phyloP scores from a whole-genome alignment of 1,140 invertebrate species.

The Trypoxylus dichotomus region DNA sequence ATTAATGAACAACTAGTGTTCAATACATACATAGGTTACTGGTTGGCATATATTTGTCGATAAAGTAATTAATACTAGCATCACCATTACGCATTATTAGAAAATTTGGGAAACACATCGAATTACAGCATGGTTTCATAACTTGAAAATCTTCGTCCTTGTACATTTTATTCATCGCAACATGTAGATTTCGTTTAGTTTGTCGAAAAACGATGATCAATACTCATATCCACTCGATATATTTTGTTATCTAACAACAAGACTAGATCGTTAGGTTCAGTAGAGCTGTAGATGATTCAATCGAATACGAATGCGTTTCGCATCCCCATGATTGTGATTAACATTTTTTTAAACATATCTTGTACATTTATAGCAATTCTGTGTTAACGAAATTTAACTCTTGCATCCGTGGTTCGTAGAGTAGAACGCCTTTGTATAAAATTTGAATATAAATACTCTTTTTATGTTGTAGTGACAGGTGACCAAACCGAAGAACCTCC shows the following conservation, averaged over 20 bases:
- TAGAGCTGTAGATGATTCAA: too few species aligned
- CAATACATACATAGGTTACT: not conserved
- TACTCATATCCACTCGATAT: not conserved
- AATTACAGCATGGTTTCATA: not conserved
- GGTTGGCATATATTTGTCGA: not conserved
- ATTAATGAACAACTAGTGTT: conserved; percentile 12
- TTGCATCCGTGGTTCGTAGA: not conserved
- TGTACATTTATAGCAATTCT: not conserved
- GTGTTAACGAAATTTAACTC: not conserved
- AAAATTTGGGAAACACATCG: not conserved
- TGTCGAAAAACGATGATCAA: not conserved
- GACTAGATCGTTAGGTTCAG: too few species aligned
- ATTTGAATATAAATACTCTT: too few species aligned
- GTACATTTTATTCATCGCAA: not conserved
- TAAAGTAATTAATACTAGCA: not conserved
- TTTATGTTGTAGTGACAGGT: not conserved
- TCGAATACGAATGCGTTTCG: too few species aligned
- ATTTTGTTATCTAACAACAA: not conserved
- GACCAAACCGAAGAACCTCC: not conserved
- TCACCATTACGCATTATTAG: not conserved
- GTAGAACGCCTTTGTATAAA: not conserved
- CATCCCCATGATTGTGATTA: not conserved
- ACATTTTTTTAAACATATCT: not conserved
- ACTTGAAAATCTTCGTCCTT: not conserved
- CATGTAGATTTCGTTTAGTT: not conserved